A percentile compares a stretch with the other conserved stretches of the same genome.
Conservation (phyloP, 2,113 vertebrate genomes). For the Oreochromis aureus region DNA sequence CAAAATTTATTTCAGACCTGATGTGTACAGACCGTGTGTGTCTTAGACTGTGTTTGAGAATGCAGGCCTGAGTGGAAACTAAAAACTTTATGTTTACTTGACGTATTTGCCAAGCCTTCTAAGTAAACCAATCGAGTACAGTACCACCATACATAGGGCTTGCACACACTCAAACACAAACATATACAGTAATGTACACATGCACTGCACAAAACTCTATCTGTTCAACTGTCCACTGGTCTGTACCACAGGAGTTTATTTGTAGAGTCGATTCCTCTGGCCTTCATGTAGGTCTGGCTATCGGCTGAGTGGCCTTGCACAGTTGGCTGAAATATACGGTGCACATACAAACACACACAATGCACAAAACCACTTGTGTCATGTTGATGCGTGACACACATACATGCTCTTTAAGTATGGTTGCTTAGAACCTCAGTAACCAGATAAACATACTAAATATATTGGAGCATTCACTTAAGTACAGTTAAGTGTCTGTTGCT, state of each 20-base stretch:
- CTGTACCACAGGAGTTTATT: conserved; percentile 46
- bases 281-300: conserved; percentile 27
- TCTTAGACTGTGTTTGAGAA: neutral
- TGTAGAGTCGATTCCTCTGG: conserved; percentile 24
- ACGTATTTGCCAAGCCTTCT: conserved; percentile 36
- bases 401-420: neutral
- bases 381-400: neutral
- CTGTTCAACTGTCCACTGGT: conserved; percentile 13
- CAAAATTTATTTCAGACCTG: neutral
- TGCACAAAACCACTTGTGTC: neutral
- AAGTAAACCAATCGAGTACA: conserved; percentile 48
- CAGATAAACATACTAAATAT: conserved; percentile 51
- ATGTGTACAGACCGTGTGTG: neutral
- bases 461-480: conserved; percentile 30
- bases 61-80: neutral
- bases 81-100: conserved; percentile 45
- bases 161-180: neutral
- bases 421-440: conserved; percentile 41
- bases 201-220: conserved; percentile 10
- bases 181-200: neutral
- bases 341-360: neutral
- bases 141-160: conserved; percentile 18
- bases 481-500: conserved; percentile 43
- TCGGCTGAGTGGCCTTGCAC: conserved; percentile 26
- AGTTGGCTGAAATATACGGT: neutral